These are phyloP conservation scores for Drosophila formosana DNA, from an alignment of 2,888 invertebrate species.

Conservation along the genomic window DNA sequence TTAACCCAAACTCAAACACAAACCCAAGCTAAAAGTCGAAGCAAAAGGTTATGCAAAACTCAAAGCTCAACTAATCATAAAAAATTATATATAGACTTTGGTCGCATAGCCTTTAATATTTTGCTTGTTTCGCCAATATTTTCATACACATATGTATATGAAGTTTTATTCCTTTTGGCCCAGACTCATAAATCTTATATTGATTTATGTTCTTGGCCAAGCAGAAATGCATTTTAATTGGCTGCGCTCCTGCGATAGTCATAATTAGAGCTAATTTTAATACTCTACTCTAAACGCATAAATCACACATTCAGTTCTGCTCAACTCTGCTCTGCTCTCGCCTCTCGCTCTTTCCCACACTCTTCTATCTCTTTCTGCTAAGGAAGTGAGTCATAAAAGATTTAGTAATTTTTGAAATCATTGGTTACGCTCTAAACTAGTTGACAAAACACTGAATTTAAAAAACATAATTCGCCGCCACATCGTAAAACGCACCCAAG, in stretches of 20 bases:
- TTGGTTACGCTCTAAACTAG: conserved; percentile 11
- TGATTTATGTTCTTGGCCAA: conserved; percentile 69
- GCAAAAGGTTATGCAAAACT: conserved; percentile 75
- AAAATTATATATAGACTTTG: conserved; percentile 71
- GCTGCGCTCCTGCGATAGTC: conserved; percentile 65
- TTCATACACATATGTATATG: conserved; percentile 2
- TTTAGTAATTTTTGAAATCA: conserved; percentile 10
- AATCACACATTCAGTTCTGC: conserved; percentile 55
- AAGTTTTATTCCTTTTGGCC: conserved; percentile 34
- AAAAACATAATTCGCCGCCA: conserved; percentile 32
- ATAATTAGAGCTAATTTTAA: conserved; percentile 81
- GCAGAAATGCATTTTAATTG: conserved; percentile 80
- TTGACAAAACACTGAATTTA: conserved; percentile 48
- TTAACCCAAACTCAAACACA: conserved; percentile 5
- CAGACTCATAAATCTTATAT: conserved; percentile 78
- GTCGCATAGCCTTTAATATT: conserved; percentile 45
- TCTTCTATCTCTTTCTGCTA: not conserved
- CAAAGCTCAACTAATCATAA: conserved; percentile 73
- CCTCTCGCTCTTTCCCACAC: not conserved
- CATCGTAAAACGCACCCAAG: conserved; percentile 37
- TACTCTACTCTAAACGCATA: conserved; percentile 57
- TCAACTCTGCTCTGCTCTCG: not conserved
- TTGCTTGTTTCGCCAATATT: conserved; percentile 23
- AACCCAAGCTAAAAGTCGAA: not conserved
- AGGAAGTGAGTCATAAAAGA: conserved; percentile 62